These are phyloP conservation scores for Porites cylindrica DNA, from an alignment of 92 coral and sea anemone species.

Conservation along the genomic window DNA sequence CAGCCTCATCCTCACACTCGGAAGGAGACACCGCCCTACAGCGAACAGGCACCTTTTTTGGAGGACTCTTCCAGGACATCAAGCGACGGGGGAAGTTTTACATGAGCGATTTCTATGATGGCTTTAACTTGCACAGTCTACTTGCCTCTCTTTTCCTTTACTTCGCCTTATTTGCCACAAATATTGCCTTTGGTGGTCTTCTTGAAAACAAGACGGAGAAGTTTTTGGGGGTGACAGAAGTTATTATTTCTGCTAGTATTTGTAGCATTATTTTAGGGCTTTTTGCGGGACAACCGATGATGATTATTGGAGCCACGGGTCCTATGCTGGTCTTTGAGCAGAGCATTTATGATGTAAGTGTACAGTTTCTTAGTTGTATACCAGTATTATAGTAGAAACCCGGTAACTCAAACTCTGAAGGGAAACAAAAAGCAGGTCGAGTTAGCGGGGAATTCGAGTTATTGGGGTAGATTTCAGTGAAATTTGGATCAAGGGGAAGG, in stretches of 20 bases:
- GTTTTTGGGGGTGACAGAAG: constrained; percentile 89
- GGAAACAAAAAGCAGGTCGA: no score
- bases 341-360: constrained; percentile 79
- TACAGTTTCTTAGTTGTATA: neutral
- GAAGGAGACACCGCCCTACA: constrained; percentile 85
- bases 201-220: constrained; percentile 86
- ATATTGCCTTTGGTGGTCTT: constrained; percentile 97
- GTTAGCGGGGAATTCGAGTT: no score
- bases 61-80: constrained; percentile 88
- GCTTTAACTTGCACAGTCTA: constrained; percentile 81
- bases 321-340: constrained; percentile 79
- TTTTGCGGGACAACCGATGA: constrained; percentile 94
- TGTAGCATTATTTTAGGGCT: constrained; percentile 92
- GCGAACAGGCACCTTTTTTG: constrained; percentile 87
- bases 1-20: constrained; percentile 78
- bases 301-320: constrained; percentile 96
- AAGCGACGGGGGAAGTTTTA: constrained; percentile 85
- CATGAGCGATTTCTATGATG: constrained; percentile 93
- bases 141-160: constrained; percentile 84
- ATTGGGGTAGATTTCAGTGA: no score
- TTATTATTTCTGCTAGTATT: constrained; percentile 85
- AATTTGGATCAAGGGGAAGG: no score
- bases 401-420: no score
- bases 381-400: no score
- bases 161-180: constrained; percentile 96